Base-by-base conservation (phyloP, 2,113 vertebrate species). In the Equus przewalskii region DNA sequence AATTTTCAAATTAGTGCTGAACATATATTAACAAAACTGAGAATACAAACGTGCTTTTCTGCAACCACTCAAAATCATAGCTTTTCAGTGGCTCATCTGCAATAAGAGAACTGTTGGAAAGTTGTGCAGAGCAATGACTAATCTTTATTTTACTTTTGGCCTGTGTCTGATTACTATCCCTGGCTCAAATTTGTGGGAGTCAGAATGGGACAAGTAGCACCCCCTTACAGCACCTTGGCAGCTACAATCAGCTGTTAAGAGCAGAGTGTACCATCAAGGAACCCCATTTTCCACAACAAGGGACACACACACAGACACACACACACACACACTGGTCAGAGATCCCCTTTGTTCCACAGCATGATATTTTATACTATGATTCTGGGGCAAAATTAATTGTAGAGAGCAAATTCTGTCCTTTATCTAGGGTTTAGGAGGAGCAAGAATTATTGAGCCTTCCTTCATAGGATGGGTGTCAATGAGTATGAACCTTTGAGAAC, bases 121-220 rank as follows among this genome's bases (percentile, higher is more conserved):
- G 69, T 15, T 46, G 19, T 14, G 3, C 49, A 85, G 54, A 54
- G 62, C 28, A 62, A 7, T 67, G 44, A 62, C 33, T 62, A 26
- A 28, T 56, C n/a, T 82, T 75, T 73, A 19, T 62, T 96, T 88
- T 51, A 24, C 91, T 94, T 93, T 46, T 28, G 54, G 54, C 91
- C 58, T 56, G 5, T 70, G 58, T 70, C 58, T 79, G 10, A 64
- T 58, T 86, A 54, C 70, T 70, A 2, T 44, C 58, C 24, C 21
- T 46, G 81, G 41, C 33, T 76, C 33, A 86, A 24, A 54, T 41
- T 10, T 92, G n/a, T 82, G 81, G 26, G 62, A 96, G 83, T 86
- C 56, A 49, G 36, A 49, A 89, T 26, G 80, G 51, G 79, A 69
- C 75, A 69, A 18, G 44, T 1, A n/a, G 12, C 8, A 16, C 18